These are phyloP conservation scores for Melitaea cinxia DNA, from an alignment of 1,140 invertebrate species.

Conservation along the genomic window DNA sequence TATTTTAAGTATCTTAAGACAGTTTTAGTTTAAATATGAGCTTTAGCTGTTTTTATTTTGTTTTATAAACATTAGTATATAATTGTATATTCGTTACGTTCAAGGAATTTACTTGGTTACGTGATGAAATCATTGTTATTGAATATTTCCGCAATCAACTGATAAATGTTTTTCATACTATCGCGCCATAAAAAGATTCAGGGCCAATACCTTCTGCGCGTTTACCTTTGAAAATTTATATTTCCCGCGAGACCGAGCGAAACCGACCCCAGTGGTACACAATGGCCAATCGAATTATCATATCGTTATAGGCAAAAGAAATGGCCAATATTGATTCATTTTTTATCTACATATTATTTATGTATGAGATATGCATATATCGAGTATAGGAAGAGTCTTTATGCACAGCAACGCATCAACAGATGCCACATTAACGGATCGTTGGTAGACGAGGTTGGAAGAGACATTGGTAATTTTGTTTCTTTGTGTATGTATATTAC, in stretches of 20 bases:
- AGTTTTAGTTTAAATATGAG: no score
- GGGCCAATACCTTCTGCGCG: constrained; percentile 58
- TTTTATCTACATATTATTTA: background rate
- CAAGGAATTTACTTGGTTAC: background rate
- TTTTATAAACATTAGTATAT: background rate
- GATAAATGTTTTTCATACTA: constrained; percentile 37
- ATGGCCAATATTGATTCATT: constrained; percentile 22
- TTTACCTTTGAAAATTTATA: constrained; percentile 77
- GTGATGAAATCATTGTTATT: constrained; percentile 12
- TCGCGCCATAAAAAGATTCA: constrained; percentile 57
- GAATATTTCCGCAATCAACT: constrained; percentile 17
- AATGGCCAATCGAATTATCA: constrained; percentile 73
- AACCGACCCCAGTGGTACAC: constrained; percentile 63
- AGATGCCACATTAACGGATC: background rate
- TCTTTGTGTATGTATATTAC: no score
- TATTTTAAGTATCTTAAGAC: no score
- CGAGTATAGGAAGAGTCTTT: background rate
- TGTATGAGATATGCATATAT: background rate
- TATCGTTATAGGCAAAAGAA: constrained; percentile 53
- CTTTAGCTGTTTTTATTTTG: no score
- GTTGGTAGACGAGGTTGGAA: no score
- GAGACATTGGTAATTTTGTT: no score
- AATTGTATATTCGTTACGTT: background rate
- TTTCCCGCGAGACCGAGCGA: constrained; percentile 57
- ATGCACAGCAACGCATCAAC: no score